Evolutionary conservation across 2,113 vertebrate species (phyloP).

Genomic region (Chloropsis hardwickii): DNA sequence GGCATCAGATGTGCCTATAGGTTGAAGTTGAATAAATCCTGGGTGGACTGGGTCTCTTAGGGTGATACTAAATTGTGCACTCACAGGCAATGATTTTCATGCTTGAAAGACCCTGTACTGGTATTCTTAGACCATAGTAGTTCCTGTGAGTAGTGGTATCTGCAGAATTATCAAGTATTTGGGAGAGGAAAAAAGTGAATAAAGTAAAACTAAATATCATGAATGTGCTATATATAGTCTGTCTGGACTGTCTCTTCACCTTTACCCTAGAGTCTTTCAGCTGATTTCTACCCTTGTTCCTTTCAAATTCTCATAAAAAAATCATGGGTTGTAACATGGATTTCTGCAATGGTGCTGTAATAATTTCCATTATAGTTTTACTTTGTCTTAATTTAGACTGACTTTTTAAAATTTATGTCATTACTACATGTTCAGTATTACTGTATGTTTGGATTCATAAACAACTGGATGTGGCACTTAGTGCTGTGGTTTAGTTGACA

Average conservation of each 20-base stretch:
- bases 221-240: neutral
- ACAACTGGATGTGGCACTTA: rapidly evolving
- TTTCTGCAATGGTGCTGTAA: neutral
- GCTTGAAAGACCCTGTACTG: neutral
- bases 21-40: neutral
- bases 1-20: neutral
- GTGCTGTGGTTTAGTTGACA: too few relatives aligned
- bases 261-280: neutral
- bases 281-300: neutral
- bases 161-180: neutral
- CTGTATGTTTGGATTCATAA: neutral
- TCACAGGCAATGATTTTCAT: neutral
- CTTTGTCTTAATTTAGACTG: neutral
- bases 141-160: neutral
- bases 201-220: neutral
- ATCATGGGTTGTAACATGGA: neutral
- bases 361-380: neutral
- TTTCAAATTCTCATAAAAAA: neutral
- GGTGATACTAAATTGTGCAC: neutral
- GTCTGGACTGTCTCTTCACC: neutral
- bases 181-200: neutral
- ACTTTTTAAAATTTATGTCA: neutral
- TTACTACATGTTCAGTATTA: neutral
- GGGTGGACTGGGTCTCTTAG: neutral
- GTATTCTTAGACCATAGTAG: neutral